phyloP scores from a whole-genome alignment of 1,140 invertebrate species.

The Zaprionus camerounensis region DNA sequence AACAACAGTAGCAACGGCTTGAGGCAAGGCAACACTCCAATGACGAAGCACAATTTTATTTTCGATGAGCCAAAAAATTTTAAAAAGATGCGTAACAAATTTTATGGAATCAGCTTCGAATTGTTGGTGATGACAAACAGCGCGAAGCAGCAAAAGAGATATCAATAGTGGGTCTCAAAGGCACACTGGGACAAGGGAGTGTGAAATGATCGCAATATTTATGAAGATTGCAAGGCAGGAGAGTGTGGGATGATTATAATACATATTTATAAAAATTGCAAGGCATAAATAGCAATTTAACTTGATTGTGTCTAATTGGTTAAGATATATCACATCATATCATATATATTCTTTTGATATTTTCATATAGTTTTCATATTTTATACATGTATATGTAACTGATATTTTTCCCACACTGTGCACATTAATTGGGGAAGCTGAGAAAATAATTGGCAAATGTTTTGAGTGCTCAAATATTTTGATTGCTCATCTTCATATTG shows the following conservation, averaged over 20 bases:
- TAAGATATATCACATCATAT: too few species aligned
- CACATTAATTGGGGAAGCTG: too few species aligned
- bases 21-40: constrained; percentile 36
- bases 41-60: constrained; percentile 25
- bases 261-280: background rate
- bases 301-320: too few species aligned
- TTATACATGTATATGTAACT: too few species aligned
- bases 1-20: background rate
- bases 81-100: constrained; percentile 46
- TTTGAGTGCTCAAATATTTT: too few species aligned
- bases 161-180: background rate
- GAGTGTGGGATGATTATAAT: background rate
- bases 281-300: too few species aligned
- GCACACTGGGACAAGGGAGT: constrained; percentile 11
- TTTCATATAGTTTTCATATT: too few species aligned
- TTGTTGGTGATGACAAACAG: background rate
- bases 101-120: constrained; percentile 7
- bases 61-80: constrained; percentile 29
- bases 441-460: too few species aligned
- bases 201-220: background rate
- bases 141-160: constrained; percentile 21
- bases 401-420: too few species aligned
- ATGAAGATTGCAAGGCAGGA: background rate
- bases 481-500: too few species aligned
- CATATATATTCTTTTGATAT: too few species aligned